These are phyloP conservation scores for Epinephelus moara DNA, from an alignment of 2,113 vertebrate species.

Conservation along the genomic window DNA sequence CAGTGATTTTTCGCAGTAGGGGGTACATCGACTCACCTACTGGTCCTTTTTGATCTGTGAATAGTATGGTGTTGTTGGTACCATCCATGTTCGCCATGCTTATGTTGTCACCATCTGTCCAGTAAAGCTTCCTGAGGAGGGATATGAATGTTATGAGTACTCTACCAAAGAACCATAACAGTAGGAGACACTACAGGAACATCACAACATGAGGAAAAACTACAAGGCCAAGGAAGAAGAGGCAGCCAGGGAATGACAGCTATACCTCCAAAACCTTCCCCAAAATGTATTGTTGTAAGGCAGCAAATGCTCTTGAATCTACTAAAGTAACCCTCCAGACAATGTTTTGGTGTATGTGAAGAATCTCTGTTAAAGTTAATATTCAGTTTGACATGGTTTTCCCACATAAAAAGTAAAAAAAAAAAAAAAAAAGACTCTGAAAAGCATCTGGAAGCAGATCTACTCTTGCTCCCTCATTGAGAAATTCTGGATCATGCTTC, in stretches of 20 bases:
- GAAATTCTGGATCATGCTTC: too few species aligned
- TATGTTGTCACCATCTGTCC: constrained; percentile 96
- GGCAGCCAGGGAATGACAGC: background rate
- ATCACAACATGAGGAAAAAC: background rate
- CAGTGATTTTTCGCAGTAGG: background rate
- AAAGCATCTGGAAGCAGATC: too few species aligned
- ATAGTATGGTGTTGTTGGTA: constrained; percentile 89
- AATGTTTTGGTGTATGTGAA: too few species aligned
- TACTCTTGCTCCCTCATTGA: too few species aligned
- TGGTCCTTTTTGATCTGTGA: constrained; percentile 91
- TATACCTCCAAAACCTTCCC: background rate
- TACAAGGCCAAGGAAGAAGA: background rate
- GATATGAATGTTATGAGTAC: background rate
- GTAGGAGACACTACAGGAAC: background rate
- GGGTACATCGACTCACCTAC: constrained; percentile 86
- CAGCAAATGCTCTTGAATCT: background rate
- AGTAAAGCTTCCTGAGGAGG: constrained; percentile 91
- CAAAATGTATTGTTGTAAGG: background rate
- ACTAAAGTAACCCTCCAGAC: too few species aligned
- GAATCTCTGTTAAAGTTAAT: too few species aligned
- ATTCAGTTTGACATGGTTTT: too few species aligned
- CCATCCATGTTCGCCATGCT: constrained; percentile 96
- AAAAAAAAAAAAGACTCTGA: too few species aligned
- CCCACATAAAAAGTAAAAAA: too few species aligned
- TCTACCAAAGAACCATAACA: background rate